These are phyloP conservation scores for Lethocerus indicus DNA, from an alignment of 1,140 invertebrate genomes.

Conservation along the genomic window DNA sequence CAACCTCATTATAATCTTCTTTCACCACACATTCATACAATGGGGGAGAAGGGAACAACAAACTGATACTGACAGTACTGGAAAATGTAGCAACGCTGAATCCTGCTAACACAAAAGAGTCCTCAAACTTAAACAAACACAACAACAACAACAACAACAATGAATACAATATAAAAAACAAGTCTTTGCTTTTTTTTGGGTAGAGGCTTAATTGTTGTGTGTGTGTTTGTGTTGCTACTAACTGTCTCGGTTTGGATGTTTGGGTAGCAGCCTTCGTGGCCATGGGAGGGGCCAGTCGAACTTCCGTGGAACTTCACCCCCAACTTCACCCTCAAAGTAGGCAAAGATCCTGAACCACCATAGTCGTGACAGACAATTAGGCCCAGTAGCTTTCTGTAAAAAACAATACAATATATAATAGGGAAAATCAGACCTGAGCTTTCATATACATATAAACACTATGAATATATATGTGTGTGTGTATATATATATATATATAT, in stretches of 20 bases:
- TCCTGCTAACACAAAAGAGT: too few relatives aligned
- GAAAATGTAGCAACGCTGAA: too few relatives aligned
- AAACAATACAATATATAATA: conserved; percentile 15
- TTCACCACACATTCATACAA: too few relatives aligned
- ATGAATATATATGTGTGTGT: neutral
- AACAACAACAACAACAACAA: too few relatives aligned
- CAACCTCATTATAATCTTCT: too few relatives aligned
- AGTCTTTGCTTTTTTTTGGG: too few relatives aligned
- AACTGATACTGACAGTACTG: too few relatives aligned
- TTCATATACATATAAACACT: neutral
- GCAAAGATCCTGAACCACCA: conserved; percentile 74
- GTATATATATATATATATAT: neutral
- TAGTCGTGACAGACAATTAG: conserved; percentile 52
- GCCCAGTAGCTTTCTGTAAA: conserved; percentile 38
- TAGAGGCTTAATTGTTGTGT: too few relatives aligned
- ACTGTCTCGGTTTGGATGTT: conserved; percentile 40
- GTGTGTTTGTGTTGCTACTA: conserved; percentile 32
- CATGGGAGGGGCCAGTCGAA: conserved; percentile 76
- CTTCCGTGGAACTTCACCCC: conserved; percentile 55
- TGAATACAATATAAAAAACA: too few relatives aligned
- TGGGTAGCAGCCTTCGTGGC: conserved; percentile 46
- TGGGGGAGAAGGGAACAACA: too few relatives aligned
- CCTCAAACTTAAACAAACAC: too few relatives aligned
- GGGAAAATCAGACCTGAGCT: neutral
- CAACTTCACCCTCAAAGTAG: conserved; percentile 74